Base-by-base conservation (phyloP, 2,888 invertebrate species). In the Limnephilus lunatus region DNA sequence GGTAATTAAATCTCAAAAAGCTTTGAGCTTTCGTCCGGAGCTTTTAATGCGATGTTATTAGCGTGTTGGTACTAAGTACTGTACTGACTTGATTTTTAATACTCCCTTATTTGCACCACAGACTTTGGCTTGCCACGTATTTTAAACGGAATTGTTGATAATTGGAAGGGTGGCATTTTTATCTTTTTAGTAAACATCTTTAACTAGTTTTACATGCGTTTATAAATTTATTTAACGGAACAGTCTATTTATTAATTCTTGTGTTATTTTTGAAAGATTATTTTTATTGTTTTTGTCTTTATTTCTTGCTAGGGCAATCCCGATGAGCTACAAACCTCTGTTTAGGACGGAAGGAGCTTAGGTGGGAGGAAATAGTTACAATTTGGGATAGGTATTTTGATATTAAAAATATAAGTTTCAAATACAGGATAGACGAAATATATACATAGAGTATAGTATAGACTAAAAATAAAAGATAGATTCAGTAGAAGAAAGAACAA, bases 1-100 rank as follows among this genome's bases (percentile, higher is more conserved):
- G 93, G 91, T 93, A 93, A 93, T 93, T 92, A 93, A 93, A 93
- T 93, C 91, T 92, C 92, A 92, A 82, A 92, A 90, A 93, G 91
- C 93, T 85, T 90, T 89, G 89, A 87, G 90, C 89, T 91, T 91
- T 90, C 92, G 90, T 89, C 31, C n/a, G 87, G 85, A 90, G 91
- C 91, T 93, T 93, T 93, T 93, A 93, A 92, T 92, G 80, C 91
- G 91, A 88, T 91, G 88, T 89, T 92, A 92, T 92, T 91, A 92
- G 91, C 92, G 82, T 82, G 82, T 82, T 32, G 31, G 32, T 82
- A 82, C 82, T 82, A 31, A 31, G 82, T 32, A 82, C 82, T 82
- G 82, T 32, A 30, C 32, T 82, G 82, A 82, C 82, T 32, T 32
- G 31, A 32, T 82, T 82, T 82, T 82, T 82, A 32, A 82, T 15